Base-by-base conservation (phyloP, 2,888 invertebrate species). In the Drosophila tanythrix region DNA sequence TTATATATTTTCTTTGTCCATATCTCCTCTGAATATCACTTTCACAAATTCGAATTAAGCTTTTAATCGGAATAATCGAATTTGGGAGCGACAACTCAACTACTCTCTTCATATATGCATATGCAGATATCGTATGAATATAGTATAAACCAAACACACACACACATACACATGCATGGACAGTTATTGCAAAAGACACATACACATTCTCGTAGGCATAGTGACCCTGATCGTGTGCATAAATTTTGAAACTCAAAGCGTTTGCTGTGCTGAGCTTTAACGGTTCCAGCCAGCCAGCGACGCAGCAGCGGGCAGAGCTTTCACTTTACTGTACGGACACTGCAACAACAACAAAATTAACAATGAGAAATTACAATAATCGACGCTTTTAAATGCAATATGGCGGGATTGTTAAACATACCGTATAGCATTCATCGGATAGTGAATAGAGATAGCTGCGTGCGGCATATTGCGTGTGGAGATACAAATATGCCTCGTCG, bases 371-470 rank as follows among this genome's bases (percentile, higher is more conserved):
- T 56, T 13, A 36, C 6, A 36, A n/a, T 56, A 56, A 38, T 18
- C 27, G 10, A 18, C 61, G 52, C 68, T 65, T 63, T 57, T 43
- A 33, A 29, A 21, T 46, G 18, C 36, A 58, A 64, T 62, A 36
- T 55, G 50, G 69, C 69, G 81, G 51, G 57, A 69, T 48, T 21
- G n/a, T 1, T 57, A 18, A 21, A 46, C 94, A 94, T 92, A 96
- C 97, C 92, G 94, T 94, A 89, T 95, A 94, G 88, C 97, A 97
- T 85, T 96, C 96, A 64, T 95, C 95, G 25, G 96, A 96, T 1
- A 96, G 94, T 29, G 94, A 94, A 88, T 96, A 96, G 6, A 96
- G 93, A 88, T 94, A 95, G 15, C 94, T 93, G 31, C 36, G 91
- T 8, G 91, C 61, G 76, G 81, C 79, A 58, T 88, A 83, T n/a